A percentile compares a stretch with the other conserved stretches of the same genome.
Evolutionary conservation across 2,888 invertebrate genomes (phyloP).

Genomic region (Pinctada fucata): DNA sequence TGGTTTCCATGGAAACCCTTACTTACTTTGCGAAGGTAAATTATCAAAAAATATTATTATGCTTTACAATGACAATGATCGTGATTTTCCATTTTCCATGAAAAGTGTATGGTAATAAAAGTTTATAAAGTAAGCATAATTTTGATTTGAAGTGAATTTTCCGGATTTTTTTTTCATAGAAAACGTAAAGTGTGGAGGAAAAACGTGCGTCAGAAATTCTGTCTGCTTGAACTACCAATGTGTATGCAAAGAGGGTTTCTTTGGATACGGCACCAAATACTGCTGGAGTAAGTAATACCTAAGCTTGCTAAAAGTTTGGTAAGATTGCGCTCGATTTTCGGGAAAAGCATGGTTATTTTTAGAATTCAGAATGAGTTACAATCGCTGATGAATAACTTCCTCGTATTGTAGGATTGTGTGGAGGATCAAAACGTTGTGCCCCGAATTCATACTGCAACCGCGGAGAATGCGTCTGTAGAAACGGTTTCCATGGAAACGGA

Average conservation of each 20-base stretch:
- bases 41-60: no score
- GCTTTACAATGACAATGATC: no score
- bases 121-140: neutral
- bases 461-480: slow-evolving; percentile 2
- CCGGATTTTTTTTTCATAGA: neutral
- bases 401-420: slow-evolving; percentile 1
- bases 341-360: neutral
- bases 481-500: slow-evolving; percentile 12
- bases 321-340: neutral
- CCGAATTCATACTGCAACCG: neutral
- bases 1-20: slow-evolving; percentile 20
- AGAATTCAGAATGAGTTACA: neutral
- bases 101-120: no score
- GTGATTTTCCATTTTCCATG: no score
- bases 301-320: neutral
- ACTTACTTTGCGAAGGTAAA: slow-evolving; percentile 11
- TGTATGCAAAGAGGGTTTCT: slow-evolving; percentile 15
- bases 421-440: neutral
- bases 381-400: neutral
- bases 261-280: slow-evolving; percentile 9
- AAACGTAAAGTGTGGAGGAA: slow-evolving; percentile 9
- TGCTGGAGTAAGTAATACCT: slow-evolving; percentile 17
- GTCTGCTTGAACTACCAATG: slow-evolving; percentile 24
- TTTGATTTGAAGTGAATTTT: neutral
- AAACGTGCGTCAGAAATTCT: slow-evolving; percentile 4